Base-by-base conservation (phyloP, 2,113 vertebrate genomes). In the Delphinapterus leucas region DNA sequence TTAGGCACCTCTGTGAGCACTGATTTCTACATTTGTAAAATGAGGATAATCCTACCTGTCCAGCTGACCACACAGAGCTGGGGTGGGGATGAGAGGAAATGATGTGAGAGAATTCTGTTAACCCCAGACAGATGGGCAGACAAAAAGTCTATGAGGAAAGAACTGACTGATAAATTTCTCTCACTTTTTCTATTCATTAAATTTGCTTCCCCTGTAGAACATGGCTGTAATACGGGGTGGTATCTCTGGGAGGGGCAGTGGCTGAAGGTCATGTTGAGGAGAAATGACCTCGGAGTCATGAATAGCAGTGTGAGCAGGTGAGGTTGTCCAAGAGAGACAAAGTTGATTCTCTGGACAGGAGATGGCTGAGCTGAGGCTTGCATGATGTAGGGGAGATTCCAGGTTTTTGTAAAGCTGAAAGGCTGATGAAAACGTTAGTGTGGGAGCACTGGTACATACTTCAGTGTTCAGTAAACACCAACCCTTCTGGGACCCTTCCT, bases 11-110 rank as follows among this genome's bases (percentile, higher is more conserved):
- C 53, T 53, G 61, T 7, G 38, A 82, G 23, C 20, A 36, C 36
- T 5, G 1, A 10, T 88, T 96, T 93, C 49, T 49, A 44, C 41
- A 10, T 67, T 60, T 95, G 81, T 88, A 70, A 95, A 95, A 85
- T 36, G 49, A 70, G 44, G 38, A 17, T 61, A 36, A 60, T 47
- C 11, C 31, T 41, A 8, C 13, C 8, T 79, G 15, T 11, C 21
- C 13, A 61, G n/a, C 36, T 38, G 77, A 83, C 17, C 26, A 33
- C 58, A 14, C 15, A 8, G 58, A 70, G 73, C 44, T 70, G 58
- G 17, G 21, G 25, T 80, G 65, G 47, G 33, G 8, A 38, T 31
- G 13, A 58, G n/a, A 49, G 23, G 12, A 77, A 83, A 63, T 25
- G 33, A n/a, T 18, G 1, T 6, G 21, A 73, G n/a, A 8, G 18